Conservation (phyloP, 1,140 invertebrate species). For the Anastatus disparis region DNA sequence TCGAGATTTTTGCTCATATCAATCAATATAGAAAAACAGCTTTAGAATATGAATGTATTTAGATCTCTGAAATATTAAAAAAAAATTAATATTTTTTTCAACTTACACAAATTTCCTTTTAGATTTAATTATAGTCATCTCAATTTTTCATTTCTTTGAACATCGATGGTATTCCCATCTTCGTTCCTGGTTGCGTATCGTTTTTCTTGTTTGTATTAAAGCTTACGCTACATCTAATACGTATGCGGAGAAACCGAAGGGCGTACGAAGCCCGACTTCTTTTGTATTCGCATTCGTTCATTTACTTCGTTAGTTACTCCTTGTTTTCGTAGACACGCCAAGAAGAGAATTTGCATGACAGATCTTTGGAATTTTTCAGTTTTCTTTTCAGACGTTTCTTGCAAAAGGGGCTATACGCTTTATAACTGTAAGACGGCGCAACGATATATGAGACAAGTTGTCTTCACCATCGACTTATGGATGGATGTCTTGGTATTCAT, state of each 20-base stretch:
- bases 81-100: too few species aligned
- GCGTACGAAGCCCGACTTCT: neutral
- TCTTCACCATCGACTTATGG: conserved; percentile 1
- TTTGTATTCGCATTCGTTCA: conserved; percentile 26
- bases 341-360: conserved; percentile 37
- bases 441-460: neutral
- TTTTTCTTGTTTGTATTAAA: neutral
- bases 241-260: neutral
- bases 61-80: too few species aligned
- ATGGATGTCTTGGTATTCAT: conserved; percentile 17
- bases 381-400: neutral
- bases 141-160: neutral
- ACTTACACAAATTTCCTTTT: too few species aligned
- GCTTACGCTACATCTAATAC: too few species aligned
- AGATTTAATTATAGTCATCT: too few species aligned
- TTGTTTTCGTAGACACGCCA: conserved; percentile 26
- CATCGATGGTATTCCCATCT: too few species aligned
- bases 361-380: conserved; percentile 35
- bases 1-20: too few species aligned
- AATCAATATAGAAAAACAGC: too few species aligned
- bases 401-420: too few species aligned
- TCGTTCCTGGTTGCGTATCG: neutral
- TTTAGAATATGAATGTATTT: too few species aligned
- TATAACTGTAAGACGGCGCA: conserved; percentile 19
- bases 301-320: conserved; percentile 37